phyloP scores from a whole-genome alignment of 2,797 vertebrate genomes.

The Spea hammondii region DNA sequence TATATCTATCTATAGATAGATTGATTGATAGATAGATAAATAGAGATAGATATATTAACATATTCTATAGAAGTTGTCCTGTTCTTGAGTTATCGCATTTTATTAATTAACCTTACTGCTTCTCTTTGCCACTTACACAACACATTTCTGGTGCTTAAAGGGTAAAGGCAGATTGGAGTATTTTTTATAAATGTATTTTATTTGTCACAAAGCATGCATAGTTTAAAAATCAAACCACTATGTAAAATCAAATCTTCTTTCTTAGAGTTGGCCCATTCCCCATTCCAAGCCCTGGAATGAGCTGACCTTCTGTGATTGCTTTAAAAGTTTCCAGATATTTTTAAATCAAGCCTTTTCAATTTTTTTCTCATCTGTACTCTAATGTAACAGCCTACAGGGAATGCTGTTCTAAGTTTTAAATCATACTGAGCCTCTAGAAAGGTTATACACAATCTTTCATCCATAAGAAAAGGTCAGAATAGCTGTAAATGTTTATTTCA shows the following conservation, averaged over 20 bases:
- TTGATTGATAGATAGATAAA: too few species aligned
- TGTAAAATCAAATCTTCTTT: conserved; percentile 24
- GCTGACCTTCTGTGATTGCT: conserved; percentile 52
- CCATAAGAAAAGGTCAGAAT: conserved; percentile 72
- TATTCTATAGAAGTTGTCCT: too few species aligned
- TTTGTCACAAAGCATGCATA: neutral
- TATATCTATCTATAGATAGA: too few species aligned
- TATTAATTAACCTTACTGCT: too few species aligned
- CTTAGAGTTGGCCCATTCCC: neutral
- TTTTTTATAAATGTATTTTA: neutral
- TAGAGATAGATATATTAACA: too few species aligned
- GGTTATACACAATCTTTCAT: conserved; percentile 59
- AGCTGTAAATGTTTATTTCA: conserved; percentile 63
- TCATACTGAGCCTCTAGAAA: conserved; percentile 65
- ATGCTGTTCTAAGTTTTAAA: conserved; percentile 60
- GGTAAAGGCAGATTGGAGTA: neutral
- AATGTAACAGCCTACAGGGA: conserved; percentile 59
- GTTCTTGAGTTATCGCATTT: too few species aligned
- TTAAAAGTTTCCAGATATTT: conserved; percentile 51
- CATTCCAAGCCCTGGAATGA: conserved; percentile 23
- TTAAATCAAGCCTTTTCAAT: conserved; percentile 42
- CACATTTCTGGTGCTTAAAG: too few species aligned
- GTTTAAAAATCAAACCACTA: neutral
- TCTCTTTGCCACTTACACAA: too few species aligned
- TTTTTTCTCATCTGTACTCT: conserved; percentile 56